Conservation (phyloP, 1,140 invertebrate species). For the Eurosta solidaginis region DNA sequence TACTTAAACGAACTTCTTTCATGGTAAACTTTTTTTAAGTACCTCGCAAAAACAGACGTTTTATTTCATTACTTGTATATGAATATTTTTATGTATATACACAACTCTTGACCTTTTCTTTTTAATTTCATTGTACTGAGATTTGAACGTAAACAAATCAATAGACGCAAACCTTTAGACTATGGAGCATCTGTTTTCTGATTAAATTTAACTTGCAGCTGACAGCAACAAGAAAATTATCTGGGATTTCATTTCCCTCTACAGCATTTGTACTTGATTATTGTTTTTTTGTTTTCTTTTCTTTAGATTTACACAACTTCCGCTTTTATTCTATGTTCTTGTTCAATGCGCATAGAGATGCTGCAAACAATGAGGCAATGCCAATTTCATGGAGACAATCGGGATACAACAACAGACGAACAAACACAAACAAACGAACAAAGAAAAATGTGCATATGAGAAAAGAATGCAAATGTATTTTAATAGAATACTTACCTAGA, state of each 20-base stretch:
- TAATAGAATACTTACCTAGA: too few species aligned
- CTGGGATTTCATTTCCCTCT: background rate
- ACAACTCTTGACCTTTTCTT: too few species aligned
- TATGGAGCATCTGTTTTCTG: too few species aligned
- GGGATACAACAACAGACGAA: background rate
- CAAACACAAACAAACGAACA: background rate
- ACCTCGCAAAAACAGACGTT: too few species aligned
- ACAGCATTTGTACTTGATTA: background rate
- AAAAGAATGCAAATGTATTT: background rate
- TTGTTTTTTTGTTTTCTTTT: too few species aligned
- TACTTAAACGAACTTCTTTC: too few species aligned
- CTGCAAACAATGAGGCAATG: background rate
- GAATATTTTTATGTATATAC: too few species aligned
- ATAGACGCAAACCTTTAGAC: too few species aligned
- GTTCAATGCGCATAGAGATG: background rate
- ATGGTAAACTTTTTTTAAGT: too few species aligned
- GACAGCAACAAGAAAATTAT: background rate
- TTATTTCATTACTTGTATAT: too few species aligned
- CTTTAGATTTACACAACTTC: background rate
- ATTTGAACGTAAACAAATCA: too few species aligned
- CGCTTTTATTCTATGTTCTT: background rate
- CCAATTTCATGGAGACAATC: background rate
- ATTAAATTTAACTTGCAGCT: background rate
- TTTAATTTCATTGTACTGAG: too few species aligned
- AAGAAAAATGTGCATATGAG: background rate